Conservation (phyloP, 1,140 invertebrate genomes). For the Calliopsis andreniformis region DNA sequence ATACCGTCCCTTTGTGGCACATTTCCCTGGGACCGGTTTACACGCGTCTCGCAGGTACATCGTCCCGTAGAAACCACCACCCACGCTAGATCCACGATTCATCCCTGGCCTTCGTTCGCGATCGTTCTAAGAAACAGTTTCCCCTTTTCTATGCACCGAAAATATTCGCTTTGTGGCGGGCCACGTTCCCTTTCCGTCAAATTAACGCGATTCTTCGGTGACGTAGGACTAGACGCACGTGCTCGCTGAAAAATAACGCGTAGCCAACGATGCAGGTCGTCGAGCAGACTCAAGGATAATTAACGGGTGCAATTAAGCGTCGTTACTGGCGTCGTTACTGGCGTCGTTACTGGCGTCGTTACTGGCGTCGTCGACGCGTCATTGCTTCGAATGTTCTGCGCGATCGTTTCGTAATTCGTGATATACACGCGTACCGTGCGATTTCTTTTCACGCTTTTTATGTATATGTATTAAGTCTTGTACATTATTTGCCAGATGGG, state of each 20-base stretch:
- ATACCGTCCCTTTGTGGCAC: neutral
- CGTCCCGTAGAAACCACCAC: neutral
- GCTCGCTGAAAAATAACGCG: neutral
- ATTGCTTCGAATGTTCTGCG: neutral
- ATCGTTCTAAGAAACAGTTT: neutral
- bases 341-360: neutral
- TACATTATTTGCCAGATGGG: no score
- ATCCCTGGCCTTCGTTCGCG: neutral
- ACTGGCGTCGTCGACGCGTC: neutral
- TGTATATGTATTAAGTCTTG: no score
- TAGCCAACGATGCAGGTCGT: no score
- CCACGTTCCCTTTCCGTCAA: no score
- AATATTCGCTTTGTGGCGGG: neutral
- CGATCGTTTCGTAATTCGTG: neutral
- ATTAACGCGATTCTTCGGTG: no score
- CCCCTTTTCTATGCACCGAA: neutral
- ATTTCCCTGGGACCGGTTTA: conserved; percentile 40
- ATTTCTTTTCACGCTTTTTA: neutral
- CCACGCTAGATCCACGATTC: conserved; percentile 3
- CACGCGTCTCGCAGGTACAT: conserved; percentile 3
- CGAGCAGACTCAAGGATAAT: neutral
- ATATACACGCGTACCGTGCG: neutral
- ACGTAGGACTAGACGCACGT: neutral
- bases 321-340: neutral
- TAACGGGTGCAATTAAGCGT: conserved; percentile 23